A percentile compares a stretch with the other conserved stretches of the same genome.
phyloP scores from a whole-genome alignment of 2,113 vertebrate genomes.

The Passerina amoena region DNA sequence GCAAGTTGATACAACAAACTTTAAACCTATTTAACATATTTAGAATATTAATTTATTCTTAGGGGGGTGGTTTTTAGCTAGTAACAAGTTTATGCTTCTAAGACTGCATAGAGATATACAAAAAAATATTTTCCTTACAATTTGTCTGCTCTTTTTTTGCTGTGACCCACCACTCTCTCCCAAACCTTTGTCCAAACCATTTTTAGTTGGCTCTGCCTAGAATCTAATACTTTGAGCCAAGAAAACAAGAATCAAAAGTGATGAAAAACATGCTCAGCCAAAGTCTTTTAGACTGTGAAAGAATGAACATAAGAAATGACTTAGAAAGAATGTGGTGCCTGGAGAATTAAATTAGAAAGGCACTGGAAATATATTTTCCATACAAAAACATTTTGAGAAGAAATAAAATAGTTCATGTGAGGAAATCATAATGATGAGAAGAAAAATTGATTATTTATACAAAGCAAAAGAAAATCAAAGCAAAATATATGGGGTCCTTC shows the following conservation, averaged over 20 bases:
- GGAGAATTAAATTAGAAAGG: slow-evolving; percentile 44
- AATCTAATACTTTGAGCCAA: slow-evolving; percentile 37
- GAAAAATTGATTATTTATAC: slow-evolving; percentile 37
- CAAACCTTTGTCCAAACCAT: neutral
- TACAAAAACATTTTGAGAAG: slow-evolving; percentile 30
- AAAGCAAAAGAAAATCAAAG: slow-evolving; percentile 20
- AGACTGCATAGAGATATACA: neutral
- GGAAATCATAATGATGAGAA: neutral
- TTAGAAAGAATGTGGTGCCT: slow-evolving; percentile 24
- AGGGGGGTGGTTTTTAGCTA: neutral
- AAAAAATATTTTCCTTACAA: slow-evolving; percentile 14
- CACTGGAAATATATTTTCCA: slow-evolving; percentile 1
- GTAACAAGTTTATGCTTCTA: neutral
- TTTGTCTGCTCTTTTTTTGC: slow-evolving; percentile 11
- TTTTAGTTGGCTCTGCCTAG: neutral
- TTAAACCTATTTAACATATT: slow-evolving; percentile 7
- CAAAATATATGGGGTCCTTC: neutral
- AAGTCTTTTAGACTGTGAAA: slow-evolving; percentile 30
- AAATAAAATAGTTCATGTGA: slow-evolving; percentile 13
- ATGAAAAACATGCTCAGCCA: slow-evolving; percentile 50
- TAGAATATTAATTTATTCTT: slow-evolving; percentile 20
- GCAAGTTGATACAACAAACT: neutral
- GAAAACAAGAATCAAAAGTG: slow-evolving; percentile 20
- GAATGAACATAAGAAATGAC: neutral
- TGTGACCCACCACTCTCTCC: neutral